A percentile compares a stretch with the other conserved stretches of the same genome.
Conservation (phyloP, 2,113 vertebrate genomes). For the Mus pahari region DNA sequence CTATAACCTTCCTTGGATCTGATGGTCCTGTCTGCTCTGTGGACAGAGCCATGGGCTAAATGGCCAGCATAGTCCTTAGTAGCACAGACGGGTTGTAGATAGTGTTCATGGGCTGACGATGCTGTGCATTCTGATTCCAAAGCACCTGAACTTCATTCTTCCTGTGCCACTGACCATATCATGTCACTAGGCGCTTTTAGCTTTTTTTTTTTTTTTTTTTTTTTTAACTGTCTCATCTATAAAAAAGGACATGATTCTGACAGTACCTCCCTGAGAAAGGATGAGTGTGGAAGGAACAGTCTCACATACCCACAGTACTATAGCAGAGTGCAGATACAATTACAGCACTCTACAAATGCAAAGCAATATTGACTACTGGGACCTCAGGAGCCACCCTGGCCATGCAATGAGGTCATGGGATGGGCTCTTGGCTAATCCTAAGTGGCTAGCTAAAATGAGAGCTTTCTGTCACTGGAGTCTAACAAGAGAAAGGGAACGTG, state of each 20-base stretch:
- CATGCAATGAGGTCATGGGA: rapidly evolving
- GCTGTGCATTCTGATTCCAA: rapidly evolving
- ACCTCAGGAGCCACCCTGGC: background rate
- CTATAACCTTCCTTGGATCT: background rate
- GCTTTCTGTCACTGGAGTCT: background rate
- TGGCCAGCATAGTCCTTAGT: background rate
- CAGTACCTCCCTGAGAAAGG: background rate
- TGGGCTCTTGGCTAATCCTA: background rate
- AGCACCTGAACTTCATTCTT: background rate
- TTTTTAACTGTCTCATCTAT: background rate
- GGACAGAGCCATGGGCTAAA: background rate
- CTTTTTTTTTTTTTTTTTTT: background rate
- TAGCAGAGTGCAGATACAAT: rapidly evolving
- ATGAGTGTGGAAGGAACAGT: background rate
- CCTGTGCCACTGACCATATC: background rate
- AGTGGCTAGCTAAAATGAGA: background rate
- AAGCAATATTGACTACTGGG: rapidly evolving
- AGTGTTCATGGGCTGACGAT: rapidly evolving
- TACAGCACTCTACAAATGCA: background rate
- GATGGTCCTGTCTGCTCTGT: rapidly evolving
- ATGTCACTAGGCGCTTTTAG: background rate
- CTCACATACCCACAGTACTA: background rate
- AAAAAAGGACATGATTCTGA: background rate
- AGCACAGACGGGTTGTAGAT: background rate
- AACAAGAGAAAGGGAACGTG: background rate